A percentile compares a stretch with the other conserved stretches of the same genome.
phyloP scores from a whole-genome alignment of 1,140 invertebrate genomes.

The Melipona quadrifasciata region DNA sequence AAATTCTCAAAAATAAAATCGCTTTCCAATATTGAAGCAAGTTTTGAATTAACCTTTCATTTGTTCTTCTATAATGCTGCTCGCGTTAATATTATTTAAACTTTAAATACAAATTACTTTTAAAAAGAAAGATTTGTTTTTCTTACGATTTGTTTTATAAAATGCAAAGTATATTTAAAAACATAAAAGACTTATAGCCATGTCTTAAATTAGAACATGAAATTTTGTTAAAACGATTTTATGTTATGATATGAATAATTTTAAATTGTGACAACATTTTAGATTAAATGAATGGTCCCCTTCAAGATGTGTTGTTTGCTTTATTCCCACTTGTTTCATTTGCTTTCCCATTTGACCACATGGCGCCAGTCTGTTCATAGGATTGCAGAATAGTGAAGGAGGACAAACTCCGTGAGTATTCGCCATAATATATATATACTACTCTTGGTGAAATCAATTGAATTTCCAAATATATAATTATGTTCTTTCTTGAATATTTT shows the following conservation, averaged over 20 bases:
- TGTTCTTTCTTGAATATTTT: neutral
- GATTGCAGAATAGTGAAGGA: slow-evolving; percentile 41
- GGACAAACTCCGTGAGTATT: neutral
- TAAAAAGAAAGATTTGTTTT: neutral
- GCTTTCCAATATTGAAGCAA: neutral
- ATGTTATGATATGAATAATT: neutral
- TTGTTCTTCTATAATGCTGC: neutral
- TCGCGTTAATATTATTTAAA: neutral
- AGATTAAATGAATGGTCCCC: neutral
- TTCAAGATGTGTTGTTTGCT: neutral
- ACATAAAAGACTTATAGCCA: no score
- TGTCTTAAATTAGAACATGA: neutral
- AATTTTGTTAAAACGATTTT: neutral
- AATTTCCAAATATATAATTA: neutral
- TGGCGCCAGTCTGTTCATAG: slow-evolving; percentile 52
- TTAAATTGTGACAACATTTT: neutral
- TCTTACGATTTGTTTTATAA: no score
- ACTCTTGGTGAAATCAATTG: neutral
- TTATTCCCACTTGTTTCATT: slow-evolving; percentile 30
- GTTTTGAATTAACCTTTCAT: neutral
- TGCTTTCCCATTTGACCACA: slow-evolving; percentile 56
- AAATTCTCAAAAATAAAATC: neutral
- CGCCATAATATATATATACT: neutral
- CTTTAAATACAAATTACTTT: neutral
- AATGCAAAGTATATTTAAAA: no score